Evolutionary conservation across 2,888 invertebrate species (phyloP).

Genomic region (Mesodorylaimus sp.): DNA sequence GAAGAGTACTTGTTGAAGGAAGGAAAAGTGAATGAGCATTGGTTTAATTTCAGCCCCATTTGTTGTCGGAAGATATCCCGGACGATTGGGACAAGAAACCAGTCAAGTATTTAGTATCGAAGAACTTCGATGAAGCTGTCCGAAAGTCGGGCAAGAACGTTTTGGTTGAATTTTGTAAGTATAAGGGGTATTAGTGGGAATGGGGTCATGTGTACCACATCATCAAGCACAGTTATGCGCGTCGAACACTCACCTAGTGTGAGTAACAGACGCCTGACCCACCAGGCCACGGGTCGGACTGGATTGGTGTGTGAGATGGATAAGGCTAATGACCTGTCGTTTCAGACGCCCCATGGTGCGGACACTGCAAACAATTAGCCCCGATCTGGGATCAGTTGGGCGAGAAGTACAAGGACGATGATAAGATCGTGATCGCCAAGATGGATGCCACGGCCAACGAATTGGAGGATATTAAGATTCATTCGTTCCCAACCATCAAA

Average conservation of each 20-base stretch:
- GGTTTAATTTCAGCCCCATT: slow-evolving; percentile 56
- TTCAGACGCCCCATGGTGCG: slow-evolving; percentile 75
- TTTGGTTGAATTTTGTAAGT: slow-evolving; percentile 76
- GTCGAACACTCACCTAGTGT: no score
- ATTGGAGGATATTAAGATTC: slow-evolving; percentile 79
- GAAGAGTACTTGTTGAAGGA: no score
- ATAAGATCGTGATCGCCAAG: slow-evolving; percentile 77
- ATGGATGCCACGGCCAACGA: slow-evolving; percentile 98
- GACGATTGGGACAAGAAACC: slow-evolving; percentile 89
- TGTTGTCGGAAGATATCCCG: slow-evolving; percentile 78
- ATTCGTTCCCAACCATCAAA: slow-evolving; percentile 76
- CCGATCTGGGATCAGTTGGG: slow-evolving; percentile 90
- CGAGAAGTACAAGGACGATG: slow-evolving; percentile 64
- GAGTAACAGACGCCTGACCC: no score
- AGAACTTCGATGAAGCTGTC: slow-evolving; percentile 84
- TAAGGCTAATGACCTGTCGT: no score
- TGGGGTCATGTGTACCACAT: no score
- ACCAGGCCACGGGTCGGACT: no score
- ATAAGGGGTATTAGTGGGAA: slow-evolving; percentile 4
- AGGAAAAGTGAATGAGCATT: no score
- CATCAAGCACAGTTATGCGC: no score
- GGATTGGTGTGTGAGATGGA: no score
- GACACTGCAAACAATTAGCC: slow-evolving; percentile 88
- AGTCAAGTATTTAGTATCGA: slow-evolving; percentile 77
- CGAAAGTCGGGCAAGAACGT: slow-evolving; percentile 70